A percentile compares a stretch with the other conserved stretches of the same genome.
These are phyloP conservation scores for Penelope pileata DNA, from an alignment of 2,113 vertebrate genomes.

Conservation along the genomic window DNA sequence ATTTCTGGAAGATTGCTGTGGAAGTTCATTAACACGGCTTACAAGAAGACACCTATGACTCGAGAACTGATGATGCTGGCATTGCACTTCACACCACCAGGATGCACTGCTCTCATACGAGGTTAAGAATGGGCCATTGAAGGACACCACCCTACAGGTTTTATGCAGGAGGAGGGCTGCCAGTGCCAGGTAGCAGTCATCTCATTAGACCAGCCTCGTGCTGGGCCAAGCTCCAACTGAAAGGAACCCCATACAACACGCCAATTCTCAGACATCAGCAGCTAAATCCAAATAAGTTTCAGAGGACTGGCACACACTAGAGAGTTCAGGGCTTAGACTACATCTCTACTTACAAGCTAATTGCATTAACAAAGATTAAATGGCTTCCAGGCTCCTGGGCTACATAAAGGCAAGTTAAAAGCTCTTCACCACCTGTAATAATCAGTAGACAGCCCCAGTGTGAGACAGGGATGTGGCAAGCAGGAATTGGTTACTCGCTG, in stretches of 20 bases:
- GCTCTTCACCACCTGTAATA: background rate
- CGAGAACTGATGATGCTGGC: fast-evolving
- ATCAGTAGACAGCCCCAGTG: background rate
- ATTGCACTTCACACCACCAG: background rate
- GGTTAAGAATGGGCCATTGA: background rate
- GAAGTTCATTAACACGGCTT: background rate
- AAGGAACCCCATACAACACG: background rate
- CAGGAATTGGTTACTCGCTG: background rate
- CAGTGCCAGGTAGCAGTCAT: background rate
- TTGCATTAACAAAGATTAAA: background rate
- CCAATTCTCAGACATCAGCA: background rate
- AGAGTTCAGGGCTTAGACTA: background rate
- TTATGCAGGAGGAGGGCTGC: background rate
- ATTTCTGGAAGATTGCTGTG: background rate
- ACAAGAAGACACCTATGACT: background rate
- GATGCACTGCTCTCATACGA: background rate
- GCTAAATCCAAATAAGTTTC: background rate
- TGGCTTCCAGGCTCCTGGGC: background rate
- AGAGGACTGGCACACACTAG: background rate
- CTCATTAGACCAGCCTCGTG: background rate
- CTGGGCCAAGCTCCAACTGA: background rate
- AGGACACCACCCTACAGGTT: background rate
- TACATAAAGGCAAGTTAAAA: background rate
- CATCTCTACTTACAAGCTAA: background rate
- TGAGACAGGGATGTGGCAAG: fast-evolving